Conservation (phyloP, 2,113 vertebrate species). For the Aptenodytes forsteri region DNA sequence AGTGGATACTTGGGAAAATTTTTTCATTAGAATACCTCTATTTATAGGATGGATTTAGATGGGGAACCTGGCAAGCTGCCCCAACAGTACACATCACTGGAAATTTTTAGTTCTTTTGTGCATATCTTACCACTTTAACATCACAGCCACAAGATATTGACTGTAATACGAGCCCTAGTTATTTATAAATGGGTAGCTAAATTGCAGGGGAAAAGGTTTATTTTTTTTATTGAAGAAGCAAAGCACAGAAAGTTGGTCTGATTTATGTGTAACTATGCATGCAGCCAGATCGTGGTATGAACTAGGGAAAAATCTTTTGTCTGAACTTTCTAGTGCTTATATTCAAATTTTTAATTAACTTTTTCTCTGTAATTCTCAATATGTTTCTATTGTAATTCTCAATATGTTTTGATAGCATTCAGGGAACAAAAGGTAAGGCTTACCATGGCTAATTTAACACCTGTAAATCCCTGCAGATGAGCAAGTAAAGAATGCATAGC, state of each 20-base stretch:
- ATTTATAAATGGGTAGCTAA: not conserved
- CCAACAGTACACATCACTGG: not conserved
- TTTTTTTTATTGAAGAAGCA: not conserved
- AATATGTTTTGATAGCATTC: constrained; percentile 45
- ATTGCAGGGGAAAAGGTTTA: not conserved
- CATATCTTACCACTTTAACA: not conserved
- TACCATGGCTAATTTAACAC: constrained; percentile 48
- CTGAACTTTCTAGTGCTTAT: constrained; percentile 47
- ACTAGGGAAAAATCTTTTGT: constrained; percentile 54
- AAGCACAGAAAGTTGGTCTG: constrained; percentile 11
- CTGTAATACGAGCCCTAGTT: not conserved
- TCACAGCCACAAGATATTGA: not conserved
- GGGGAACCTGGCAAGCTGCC: not conserved
- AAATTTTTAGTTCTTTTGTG: not conserved
- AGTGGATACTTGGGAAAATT: not conserved
- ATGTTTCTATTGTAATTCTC: constrained; percentile 50
- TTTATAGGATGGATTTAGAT: constrained; percentile 2
- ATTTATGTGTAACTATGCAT: constrained; percentile 28
- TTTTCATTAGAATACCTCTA: not conserved
- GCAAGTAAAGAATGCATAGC: not conserved
- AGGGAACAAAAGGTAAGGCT: constrained; percentile 50
- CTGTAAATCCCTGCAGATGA: constrained; percentile 55
- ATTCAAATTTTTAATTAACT: constrained; percentile 61
- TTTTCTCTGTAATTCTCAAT: constrained; percentile 49
- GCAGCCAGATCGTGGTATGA: constrained; percentile 20